Evolutionary conservation across 1,140 invertebrate genomes (phyloP).

Genomic region (Homarus americanus): DNA sequence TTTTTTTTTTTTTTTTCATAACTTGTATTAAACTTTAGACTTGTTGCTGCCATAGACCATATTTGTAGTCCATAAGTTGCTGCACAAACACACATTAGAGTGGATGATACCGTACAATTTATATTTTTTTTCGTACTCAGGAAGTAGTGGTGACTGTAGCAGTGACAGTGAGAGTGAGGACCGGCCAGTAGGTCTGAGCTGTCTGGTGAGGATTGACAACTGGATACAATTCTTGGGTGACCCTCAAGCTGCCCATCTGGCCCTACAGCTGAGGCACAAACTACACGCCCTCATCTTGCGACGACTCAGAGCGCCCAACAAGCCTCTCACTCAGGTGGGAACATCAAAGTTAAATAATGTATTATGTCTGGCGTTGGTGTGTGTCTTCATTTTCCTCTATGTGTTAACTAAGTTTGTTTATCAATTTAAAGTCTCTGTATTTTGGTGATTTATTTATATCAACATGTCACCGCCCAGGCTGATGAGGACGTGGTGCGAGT

Average conservation of each 20-base stretch:
- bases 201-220: conserved; percentile 85
- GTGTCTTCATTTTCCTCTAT: no score
- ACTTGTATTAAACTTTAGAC: no score
- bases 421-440: no score
- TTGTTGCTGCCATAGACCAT: no score
- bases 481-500: conserved; percentile 87
- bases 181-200: conserved; percentile 82
- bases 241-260: conserved; percentile 82
- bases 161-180: conserved; percentile 84
- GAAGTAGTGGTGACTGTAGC: conserved; percentile 76
- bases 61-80: no score
- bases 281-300: conserved; percentile 87
- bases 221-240: conserved; percentile 89
- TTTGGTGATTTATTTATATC: no score
- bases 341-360: background rate
- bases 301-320: conserved; percentile 85
- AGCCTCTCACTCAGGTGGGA: conserved; percentile 80
- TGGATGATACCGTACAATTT: no score
- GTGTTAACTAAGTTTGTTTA: no score
- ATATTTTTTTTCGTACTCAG: no score
- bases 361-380: background rate
- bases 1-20: no score
- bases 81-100: no score
- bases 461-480: conserved; percentile 77
- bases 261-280: conserved; percentile 87